Conservation (phyloP, 2,113 vertebrate genomes). For the Archilochus colubris region DNA sequence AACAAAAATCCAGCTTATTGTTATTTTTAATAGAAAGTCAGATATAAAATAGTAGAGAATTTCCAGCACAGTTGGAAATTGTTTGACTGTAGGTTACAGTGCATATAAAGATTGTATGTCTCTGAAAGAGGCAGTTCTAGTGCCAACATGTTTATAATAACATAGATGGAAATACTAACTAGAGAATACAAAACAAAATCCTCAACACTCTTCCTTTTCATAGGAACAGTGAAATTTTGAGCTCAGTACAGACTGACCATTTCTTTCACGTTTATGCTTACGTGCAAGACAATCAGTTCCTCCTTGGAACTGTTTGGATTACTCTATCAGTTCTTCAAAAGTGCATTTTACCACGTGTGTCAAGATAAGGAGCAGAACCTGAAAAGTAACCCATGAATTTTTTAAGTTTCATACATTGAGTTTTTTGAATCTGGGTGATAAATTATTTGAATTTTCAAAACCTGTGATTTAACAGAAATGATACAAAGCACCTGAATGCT, state of each 20-base stretch:
- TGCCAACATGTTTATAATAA: slow-evolving; percentile 25
- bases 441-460: slow-evolving; percentile 29
- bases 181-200: not conserved
- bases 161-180: not conserved
- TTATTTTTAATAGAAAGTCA: slow-evolving; percentile 64
- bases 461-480: not conserved
- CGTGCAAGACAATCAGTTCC: slow-evolving; percentile 15
- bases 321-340: slow-evolving; percentile 26
- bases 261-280: not conserved
- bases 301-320: slow-evolving; percentile 5
- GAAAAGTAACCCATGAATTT: slow-evolving; percentile 5
- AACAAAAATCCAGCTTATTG: slow-evolving; percentile 28
- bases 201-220: not conserved
- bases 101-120: not conserved
- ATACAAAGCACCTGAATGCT: not conserved
- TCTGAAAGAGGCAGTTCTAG: slow-evolving; percentile 49
- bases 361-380: slow-evolving; percentile 22
- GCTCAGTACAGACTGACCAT: not conserved
- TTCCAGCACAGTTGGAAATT: slow-evolving; percentile 38
- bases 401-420: not conserved
- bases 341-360: not conserved
- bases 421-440: not conserved
- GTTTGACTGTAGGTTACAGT: slow-evolving; percentile 51
- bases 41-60: slow-evolving; percentile 16
- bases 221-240: not conserved